Conservation (phyloP, 2,888 invertebrate species). For the Cerastis leucographa region DNA sequence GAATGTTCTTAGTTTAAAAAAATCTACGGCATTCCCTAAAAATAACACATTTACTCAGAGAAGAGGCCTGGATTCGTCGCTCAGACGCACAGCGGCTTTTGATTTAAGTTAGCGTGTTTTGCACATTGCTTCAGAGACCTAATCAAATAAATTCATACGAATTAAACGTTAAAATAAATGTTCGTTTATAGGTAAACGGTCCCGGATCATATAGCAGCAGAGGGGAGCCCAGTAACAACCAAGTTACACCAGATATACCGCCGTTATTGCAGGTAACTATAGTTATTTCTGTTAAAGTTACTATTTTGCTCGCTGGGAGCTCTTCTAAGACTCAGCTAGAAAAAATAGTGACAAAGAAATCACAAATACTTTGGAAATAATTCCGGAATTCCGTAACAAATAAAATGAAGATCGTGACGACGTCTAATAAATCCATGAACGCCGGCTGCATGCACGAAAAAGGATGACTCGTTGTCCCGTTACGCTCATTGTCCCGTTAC, state of each 20-base stretch:
- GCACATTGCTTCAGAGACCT: background rate
- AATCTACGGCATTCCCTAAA: background rate
- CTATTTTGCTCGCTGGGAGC: background rate
- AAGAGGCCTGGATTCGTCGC: background rate
- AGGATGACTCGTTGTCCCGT: too few relatives aligned
- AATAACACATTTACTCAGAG: background rate
- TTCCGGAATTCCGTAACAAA: background rate
- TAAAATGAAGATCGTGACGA: too few relatives aligned
- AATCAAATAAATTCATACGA: background rate
- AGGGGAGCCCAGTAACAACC: slow-evolving; percentile 86
- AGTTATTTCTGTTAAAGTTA: background rate
- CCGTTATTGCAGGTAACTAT: slow-evolving; percentile 92
- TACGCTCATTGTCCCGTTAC: too few relatives aligned
- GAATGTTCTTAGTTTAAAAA: background rate
- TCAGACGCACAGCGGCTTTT: background rate
- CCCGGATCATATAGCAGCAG: slow-evolving; percentile 87
- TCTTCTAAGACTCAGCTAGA: background rate
- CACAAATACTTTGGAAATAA: background rate
- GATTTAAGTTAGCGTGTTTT: background rate
- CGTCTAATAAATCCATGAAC: too few relatives aligned
- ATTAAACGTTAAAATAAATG: background rate
- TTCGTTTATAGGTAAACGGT: slow-evolving; percentile 83
- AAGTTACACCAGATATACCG: slow-evolving; percentile 91
- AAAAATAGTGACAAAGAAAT: background rate
- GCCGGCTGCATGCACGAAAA: too few relatives aligned